phyloP scores from a whole-genome alignment of 2,113 vertebrate species.

The Rhagologus leucostigma region DNA sequence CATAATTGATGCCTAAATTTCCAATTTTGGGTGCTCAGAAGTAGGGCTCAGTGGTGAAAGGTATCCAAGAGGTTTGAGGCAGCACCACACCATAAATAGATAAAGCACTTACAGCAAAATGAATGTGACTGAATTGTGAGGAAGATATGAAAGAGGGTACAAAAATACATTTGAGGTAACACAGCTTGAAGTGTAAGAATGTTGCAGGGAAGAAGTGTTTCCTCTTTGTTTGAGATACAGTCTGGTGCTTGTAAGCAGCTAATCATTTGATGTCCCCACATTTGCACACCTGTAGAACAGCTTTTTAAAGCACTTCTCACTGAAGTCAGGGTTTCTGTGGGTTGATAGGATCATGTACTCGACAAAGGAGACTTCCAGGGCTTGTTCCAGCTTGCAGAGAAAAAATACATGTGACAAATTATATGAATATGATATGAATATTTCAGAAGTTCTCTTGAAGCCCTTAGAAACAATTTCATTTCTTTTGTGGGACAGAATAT shows the following conservation, averaged over 20 bases:
- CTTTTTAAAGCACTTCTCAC: neutral
- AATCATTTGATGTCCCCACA: neutral
- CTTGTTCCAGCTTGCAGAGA: neutral
- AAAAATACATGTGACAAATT: neutral
- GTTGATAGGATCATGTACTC: neutral
- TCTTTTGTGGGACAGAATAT: neutral
- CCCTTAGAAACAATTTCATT: neutral
- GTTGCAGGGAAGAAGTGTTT: neutral
- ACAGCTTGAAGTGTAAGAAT: accelerated
- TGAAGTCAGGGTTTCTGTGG: neutral
- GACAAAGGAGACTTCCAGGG: neutral
- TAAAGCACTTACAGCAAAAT: neutral
- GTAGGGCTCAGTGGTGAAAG: neutral
- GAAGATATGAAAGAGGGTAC: neutral
- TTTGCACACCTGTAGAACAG: neutral
- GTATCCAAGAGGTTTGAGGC: neutral
- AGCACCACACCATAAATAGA: neutral
- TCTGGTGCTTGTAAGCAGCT: neutral
- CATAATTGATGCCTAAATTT: neutral
- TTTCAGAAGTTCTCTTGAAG: neutral
- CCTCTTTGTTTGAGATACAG: neutral
- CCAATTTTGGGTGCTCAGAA: neutral
- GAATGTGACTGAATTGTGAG: neutral
- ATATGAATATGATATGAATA: neutral
- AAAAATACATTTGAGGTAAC: neutral